Evolutionary conservation across 1,140 invertebrate species (phyloP).

Genomic region (Scaptomyza montana): DNA sequence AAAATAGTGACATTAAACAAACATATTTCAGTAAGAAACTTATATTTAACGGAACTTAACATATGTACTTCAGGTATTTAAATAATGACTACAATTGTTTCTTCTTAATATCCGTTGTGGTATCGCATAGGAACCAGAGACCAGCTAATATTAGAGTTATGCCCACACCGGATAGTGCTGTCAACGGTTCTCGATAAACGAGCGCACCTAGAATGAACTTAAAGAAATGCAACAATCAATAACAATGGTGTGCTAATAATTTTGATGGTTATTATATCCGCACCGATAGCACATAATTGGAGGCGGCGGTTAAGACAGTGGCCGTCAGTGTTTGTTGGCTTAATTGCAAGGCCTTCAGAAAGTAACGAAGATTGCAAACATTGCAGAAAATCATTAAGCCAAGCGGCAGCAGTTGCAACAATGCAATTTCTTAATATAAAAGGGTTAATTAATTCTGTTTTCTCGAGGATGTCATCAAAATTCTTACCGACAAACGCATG

Average conservation of each 20-base stretch:
- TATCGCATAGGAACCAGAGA: constrained; percentile 71
- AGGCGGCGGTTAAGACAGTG: constrained; percentile 85
- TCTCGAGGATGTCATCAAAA: background rate
- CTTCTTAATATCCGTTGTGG: constrained; percentile 2
- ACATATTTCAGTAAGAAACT: constrained; percentile 50
- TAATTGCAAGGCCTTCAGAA: constrained; percentile 85
- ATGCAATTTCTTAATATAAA: constrained; percentile 31
- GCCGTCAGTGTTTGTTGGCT: constrained; percentile 85
- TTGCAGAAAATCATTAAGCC: constrained; percentile 85
- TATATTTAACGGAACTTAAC: background rate
- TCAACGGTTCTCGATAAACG: constrained; percentile 64
- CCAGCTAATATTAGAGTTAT: constrained; percentile 67
- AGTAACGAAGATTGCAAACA: constrained; percentile 85
- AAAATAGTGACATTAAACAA: constrained; percentile 73
- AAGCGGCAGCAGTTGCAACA: constrained; percentile 69
- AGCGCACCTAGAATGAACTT: constrained; percentile 70
- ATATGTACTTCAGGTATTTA: no score
- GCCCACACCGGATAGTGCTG: constrained; percentile 56
- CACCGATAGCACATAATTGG: constrained; percentile 86
- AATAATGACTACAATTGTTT: constrained; percentile 2
- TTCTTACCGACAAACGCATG: constrained; percentile 34
- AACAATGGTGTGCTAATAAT: background rate
- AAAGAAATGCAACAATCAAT: background rate
- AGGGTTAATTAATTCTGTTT: background rate
- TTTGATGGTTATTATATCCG: constrained; percentile 29